These are phyloP conservation scores for Hippocampus comes DNA, from an alignment of 2,113 vertebrate species.

Conservation along the genomic window DNA sequence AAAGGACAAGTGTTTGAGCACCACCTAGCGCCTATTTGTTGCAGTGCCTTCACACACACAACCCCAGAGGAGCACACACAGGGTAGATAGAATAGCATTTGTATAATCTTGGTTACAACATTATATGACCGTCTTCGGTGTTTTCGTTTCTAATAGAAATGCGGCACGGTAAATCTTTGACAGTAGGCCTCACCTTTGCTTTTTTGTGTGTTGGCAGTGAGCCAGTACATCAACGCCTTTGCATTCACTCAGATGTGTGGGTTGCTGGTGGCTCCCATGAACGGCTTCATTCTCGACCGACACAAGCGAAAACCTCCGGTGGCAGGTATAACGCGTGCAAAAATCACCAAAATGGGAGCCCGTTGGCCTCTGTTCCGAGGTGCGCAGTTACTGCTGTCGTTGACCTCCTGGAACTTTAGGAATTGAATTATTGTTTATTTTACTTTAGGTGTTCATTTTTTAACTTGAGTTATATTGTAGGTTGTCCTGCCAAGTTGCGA, in stretches of 20 bases:
- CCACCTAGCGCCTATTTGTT: no score
- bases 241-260: conserved; percentile 88
- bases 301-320: conserved; percentile 70
- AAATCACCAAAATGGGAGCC: no score
- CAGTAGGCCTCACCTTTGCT: background rate
- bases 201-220: conserved; percentile 70
- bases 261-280: conserved; percentile 88
- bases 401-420: no score
- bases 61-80: background rate
- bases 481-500: no score
- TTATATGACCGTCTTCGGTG: background rate
- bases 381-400: no score
- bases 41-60: background rate
- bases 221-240: conserved; percentile 86
- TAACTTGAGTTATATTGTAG: no score
- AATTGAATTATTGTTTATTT: no score
- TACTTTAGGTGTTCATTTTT: no score
- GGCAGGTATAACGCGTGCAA: conserved; percentile 44
- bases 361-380: no score
- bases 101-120: background rate
- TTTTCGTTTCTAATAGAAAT: background rate
- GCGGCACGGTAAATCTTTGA: background rate
- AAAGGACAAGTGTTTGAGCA: no score
- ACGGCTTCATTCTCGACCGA: conserved; percentile 85
- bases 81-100: background rate